These are phyloP conservation scores for Zenarchopterus dispar DNA, from an alignment of 2,797 vertebrate species.

Conservation along the genomic window DNA sequence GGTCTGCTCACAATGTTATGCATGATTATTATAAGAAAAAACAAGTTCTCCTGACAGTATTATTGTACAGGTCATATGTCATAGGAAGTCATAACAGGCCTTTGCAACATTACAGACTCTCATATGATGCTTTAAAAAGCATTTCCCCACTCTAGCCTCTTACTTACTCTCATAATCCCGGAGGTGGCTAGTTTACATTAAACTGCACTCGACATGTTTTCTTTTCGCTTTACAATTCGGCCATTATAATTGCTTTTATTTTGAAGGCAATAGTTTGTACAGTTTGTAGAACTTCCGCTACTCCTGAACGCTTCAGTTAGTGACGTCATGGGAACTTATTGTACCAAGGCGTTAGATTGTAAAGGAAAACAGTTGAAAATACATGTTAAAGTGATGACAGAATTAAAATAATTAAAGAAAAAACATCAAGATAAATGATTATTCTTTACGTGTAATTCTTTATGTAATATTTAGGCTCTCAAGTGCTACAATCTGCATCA, in stretches of 20 bases:
- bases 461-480: neutral
- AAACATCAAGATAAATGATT: too few species aligned
- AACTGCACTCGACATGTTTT: neutral
- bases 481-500: neutral
- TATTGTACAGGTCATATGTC: too few species aligned
- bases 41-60: too few species aligned
- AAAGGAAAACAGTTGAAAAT: neutral
- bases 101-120: too few species aligned
- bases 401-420: too few species aligned
- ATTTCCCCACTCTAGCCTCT: too few species aligned
- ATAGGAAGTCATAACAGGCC: too few species aligned
- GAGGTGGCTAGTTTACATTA: neutral
- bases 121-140: too few species aligned
- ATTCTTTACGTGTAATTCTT: too few species aligned
- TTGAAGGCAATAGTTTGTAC: slow-evolving; percentile 30
- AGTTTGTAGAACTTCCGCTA: slow-evolving; percentile 10
- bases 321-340: slow-evolving; percentile 76
- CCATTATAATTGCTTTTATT: slow-evolving; percentile 34
- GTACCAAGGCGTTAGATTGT: slow-evolving; percentile 20
- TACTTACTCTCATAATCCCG: too few species aligned
- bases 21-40: too few species aligned
- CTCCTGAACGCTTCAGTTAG: slow-evolving; percentile 27
- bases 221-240: neutral
- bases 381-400: neutral
- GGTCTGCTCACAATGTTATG: too few species aligned